These are phyloP conservation scores for Drosophila macrospina DNA, from an alignment of 2,888 invertebrate species.

Conservation along the genomic window DNA sequence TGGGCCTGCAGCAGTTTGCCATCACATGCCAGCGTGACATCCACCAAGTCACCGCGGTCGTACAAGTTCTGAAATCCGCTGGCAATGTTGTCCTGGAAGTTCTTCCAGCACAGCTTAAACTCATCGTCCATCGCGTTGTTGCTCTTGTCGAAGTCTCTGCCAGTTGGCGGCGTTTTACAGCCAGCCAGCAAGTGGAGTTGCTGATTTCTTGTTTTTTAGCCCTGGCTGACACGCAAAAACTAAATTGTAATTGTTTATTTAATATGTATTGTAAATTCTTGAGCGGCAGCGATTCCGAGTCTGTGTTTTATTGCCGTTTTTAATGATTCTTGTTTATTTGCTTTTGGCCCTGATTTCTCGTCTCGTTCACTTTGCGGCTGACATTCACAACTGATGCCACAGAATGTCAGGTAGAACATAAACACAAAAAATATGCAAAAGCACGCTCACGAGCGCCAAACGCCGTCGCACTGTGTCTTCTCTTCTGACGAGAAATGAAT, in stretches of 20 bases:
- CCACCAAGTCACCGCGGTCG: conserved; percentile 86
- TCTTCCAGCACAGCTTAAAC: conserved; percentile 86
- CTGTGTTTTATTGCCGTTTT: conserved; percentile 62
- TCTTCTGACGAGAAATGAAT: conserved; percentile 33
- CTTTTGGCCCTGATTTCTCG: conserved; percentile 71
- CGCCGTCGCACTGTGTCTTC: conserved; percentile 41
- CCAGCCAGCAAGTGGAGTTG: conserved; percentile 24
- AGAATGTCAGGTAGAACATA: conserved; percentile 72
- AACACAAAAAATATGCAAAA: conserved; percentile 68
- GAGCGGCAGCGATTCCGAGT: conserved; percentile 33
- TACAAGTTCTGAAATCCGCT: conserved; percentile 85
- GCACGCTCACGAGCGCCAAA: conserved; percentile 62
- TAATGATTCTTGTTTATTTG: conserved; percentile 78
- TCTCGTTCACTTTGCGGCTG: conserved; percentile 69
- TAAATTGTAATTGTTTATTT: conserved; percentile 34
- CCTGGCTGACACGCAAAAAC: conserved; percentile 31
- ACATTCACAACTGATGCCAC: conserved; percentile 73
- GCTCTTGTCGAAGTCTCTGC: background rate
- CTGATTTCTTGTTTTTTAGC: conserved; percentile 12
- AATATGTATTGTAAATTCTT: conserved; percentile 27
- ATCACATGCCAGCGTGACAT: conserved; percentile 86
- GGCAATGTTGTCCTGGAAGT: conserved; percentile 86
- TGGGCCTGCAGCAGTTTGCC: conserved; percentile 86
- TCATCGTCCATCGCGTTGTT: conserved; percentile 84
- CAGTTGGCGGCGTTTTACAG: conserved; percentile 38